Evolutionary conservation across 2,888 invertebrate genomes (phyloP), one percentile per base, ranked within the genome.

Genomic region (Drosophila peninsularis): DNA sequence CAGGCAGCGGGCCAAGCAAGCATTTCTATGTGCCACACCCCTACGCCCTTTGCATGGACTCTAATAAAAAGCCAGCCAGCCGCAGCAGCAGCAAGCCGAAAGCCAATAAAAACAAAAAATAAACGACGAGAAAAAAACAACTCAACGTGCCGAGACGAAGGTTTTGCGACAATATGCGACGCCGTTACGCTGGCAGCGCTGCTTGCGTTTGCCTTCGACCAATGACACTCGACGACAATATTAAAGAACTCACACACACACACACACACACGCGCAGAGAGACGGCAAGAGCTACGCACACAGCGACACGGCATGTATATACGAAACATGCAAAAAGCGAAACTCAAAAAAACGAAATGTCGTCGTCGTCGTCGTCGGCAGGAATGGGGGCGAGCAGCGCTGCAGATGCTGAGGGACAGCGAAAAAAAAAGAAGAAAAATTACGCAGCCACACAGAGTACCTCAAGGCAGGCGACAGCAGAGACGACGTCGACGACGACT

Each of bases 181-280:
- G 71, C 68, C 62, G 65, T 57, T 41, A 58, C 68, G 71, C 32
- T 53, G 62, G 68, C 79, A 58, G 79, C 81, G 68, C 70, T 66
- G 78, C 73, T 64, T 53, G 72, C 69, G 74, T 72, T 82, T 71
- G 70, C 65, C 62, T 74, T 87, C 90, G 90, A 90, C 91, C 91
- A 91, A 91, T 91, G 91, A 91, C 91, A 91, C 91, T 91, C 91
- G 89, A 90, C 91, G 91, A 91, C 91, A 91, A 90, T 91, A 90
- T 91, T 90, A 80, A 82, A 80, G 80, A 71, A 75, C 74, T 45
- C 72, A 64, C 74, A 73, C 68, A 75, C 64, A 75, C 60, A 63
- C 57, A 52, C 57, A 62, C 32, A 45, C 47, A 63, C n/a, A 5
- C 24, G 5, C 5, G 24, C 24, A 24, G 24, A 53, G 49, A 63